A percentile compares a stretch with the other conserved stretches of the same genome.
phyloP scores from a whole-genome alignment of 2,113 vertebrate species.

The Psittacula cyanocephala region DNA sequence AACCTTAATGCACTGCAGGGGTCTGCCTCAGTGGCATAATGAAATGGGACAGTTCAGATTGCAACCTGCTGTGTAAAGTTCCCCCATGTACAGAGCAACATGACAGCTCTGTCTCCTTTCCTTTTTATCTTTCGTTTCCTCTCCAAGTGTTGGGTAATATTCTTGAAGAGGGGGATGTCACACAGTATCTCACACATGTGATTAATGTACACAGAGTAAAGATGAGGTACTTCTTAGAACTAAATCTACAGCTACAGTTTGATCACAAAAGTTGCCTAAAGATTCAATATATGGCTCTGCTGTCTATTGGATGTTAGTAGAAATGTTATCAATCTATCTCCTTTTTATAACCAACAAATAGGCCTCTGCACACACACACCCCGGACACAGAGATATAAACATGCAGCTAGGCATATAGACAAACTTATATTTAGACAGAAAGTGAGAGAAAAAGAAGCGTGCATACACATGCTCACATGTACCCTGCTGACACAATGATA shows the following conservation, averaged over 20 bases:
- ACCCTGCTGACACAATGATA: neutral
- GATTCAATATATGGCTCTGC: neutral
- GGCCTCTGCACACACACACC: neutral
- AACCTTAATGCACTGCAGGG: slow-evolving; percentile 44
- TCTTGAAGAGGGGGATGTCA: neutral
- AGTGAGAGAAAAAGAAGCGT: neutral
- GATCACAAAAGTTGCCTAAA: neutral
- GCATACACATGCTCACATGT: neutral
- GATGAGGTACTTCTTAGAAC: slow-evolving; percentile 1
- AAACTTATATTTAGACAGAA: neutral
- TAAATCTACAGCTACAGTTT: neutral
- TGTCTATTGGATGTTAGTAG: neutral
- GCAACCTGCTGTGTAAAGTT: slow-evolving; percentile 51
- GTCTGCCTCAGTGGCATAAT: slow-evolving; percentile 38
- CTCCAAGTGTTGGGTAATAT: slow-evolving; percentile 17
- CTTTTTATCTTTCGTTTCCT: slow-evolving; percentile 49
- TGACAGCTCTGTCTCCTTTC: slow-evolving; percentile 33
- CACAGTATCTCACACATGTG: slow-evolving; percentile 49
- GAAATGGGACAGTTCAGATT: slow-evolving; percentile 59
- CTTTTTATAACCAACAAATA: neutral
- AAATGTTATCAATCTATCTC: neutral
- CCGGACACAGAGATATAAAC: neutral
- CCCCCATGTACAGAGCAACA: neutral
- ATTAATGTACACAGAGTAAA: slow-evolving; percentile 33
- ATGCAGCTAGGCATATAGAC: neutral